Evolutionary conservation across 2,888 invertebrate species (phyloP).

Genomic region (Drosophila koepferae): DNA sequence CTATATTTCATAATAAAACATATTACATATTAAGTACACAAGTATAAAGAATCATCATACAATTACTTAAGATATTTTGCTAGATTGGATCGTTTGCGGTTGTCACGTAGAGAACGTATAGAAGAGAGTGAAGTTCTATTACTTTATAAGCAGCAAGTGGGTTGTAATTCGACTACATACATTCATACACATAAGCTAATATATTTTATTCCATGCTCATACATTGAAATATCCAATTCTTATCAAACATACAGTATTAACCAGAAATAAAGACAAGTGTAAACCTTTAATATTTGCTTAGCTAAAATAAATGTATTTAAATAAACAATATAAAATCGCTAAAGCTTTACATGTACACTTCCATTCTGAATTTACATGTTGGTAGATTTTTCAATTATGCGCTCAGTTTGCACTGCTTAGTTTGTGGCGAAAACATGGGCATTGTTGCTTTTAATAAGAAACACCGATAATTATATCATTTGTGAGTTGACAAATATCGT

Average conservation of each 20-base stretch:
- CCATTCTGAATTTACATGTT: constrained; percentile 21
- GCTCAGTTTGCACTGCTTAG: neutral
- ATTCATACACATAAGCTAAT: constrained; percentile 56
- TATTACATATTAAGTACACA: constrained; percentile 40
- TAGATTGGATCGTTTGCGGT: constrained; percentile 35
- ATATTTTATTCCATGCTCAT: constrained; percentile 63
- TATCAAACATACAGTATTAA: constrained; percentile 70
- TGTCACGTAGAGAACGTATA: constrained; percentile 16
- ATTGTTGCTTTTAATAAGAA: constrained; percentile 29
- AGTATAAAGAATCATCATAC: constrained; percentile 25
- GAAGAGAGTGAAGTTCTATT: constrained; percentile 61
- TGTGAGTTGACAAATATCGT: constrained; percentile 15
- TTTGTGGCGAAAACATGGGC: constrained; percentile 36
- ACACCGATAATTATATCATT: constrained; percentile 20
- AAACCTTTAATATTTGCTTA: constrained; percentile 61
- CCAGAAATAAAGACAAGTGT: constrained; percentile 63
- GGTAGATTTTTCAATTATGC: constrained; percentile 12
- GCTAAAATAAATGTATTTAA: constrained; percentile 58
- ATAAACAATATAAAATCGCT: constrained; percentile 56
- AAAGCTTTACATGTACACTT: constrained; percentile 47
- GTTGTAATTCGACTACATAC: constrained; percentile 69
- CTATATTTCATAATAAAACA: constrained; percentile 28
- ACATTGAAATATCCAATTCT: constrained; percentile 57
- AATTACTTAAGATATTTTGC: constrained; percentile 48
- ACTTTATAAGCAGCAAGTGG: constrained; percentile 66